These are phyloP conservation scores for Eubasilissa regina DNA, from an alignment of 1,140 invertebrate species.

Conservation along the genomic window DNA sequence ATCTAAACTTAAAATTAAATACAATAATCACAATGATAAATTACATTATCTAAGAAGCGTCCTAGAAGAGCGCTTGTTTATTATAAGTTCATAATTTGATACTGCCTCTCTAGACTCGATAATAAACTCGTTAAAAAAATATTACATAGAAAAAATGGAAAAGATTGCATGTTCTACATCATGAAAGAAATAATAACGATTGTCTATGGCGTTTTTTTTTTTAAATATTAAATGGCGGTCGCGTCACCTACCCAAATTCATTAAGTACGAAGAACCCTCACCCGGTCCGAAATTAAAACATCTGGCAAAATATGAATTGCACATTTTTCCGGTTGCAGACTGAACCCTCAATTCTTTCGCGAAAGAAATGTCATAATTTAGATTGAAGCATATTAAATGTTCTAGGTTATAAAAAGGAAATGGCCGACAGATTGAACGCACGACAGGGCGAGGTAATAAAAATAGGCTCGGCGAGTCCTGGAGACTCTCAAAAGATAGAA, in stretches of 20 bases:
- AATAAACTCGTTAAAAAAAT: too few relatives aligned
- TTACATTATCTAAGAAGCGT: too few relatives aligned
- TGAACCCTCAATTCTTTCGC: neutral
- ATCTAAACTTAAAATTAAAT: too few relatives aligned
- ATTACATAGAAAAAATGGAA: neutral
- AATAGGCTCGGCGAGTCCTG: neutral
- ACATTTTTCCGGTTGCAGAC: neutral
- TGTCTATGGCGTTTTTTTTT: neutral
- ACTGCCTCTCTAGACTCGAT: too few relatives aligned
- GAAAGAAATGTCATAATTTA: neutral
- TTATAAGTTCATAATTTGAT: too few relatives aligned
- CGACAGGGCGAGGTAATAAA: neutral
- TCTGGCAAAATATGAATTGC: neutral
- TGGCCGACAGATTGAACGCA: neutral
- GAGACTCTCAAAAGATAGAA: neutral
- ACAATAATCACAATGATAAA: too few relatives aligned
- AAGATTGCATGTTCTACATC: neutral
- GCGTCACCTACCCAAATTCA: neutral
- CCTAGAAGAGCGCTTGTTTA: too few relatives aligned
- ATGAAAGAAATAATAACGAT: neutral
- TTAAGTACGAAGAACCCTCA: constrained; percentile 10
- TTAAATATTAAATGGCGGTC: neutral
- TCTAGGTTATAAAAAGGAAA: neutral
- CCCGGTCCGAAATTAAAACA: constrained; percentile 22
- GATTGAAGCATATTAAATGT: neutral